Evolutionary conservation across 1,140 invertebrate genomes (phyloP).

Genomic region (Tetramorium alpestre): DNA sequence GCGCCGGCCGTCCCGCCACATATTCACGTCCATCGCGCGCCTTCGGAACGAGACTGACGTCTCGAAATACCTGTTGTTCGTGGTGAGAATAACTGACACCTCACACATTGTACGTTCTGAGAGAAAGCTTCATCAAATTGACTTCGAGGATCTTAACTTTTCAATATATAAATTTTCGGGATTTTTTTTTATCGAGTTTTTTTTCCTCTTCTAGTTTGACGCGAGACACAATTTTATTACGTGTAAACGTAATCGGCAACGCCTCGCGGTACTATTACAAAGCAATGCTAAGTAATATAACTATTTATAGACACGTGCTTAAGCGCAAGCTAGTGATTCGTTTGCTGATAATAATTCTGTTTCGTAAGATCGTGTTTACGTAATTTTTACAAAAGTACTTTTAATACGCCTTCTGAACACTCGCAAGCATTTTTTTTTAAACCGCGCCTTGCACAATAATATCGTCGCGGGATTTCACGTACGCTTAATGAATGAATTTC

Average conservation of each 20-base stretch:
- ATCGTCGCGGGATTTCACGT: slow-evolving; percentile 20
- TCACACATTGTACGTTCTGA: not conserved
- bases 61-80: slow-evolving; percentile 18
- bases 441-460: slow-evolving; percentile 30
- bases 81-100: slow-evolving; percentile 8
- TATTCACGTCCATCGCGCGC: slow-evolving; percentile 4
- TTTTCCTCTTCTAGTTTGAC: not conserved
- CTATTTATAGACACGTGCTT: slow-evolving; percentile 34
- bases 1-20: not conserved
- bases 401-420: not conserved
- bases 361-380: slow-evolving; percentile 16
- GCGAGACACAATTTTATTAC: not conserved
- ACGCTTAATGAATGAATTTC: slow-evolving; percentile 57
- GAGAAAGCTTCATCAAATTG: not conserved
- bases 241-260: not conserved
- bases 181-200: not conserved
- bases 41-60: slow-evolving; percentile 26
- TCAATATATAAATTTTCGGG: not conserved
- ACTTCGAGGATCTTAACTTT: not conserved
- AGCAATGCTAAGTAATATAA: not conserved
- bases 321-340: not conserved
- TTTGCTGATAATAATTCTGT: not conserved
- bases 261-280: not conserved
- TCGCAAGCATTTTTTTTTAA: not conserved
- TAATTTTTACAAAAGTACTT: slow-evolving; percentile 17